These are phyloP conservation scores for Girardia tigrina DNA, from an alignment of 2,888 invertebrate species.

Conservation along the genomic window DNA sequence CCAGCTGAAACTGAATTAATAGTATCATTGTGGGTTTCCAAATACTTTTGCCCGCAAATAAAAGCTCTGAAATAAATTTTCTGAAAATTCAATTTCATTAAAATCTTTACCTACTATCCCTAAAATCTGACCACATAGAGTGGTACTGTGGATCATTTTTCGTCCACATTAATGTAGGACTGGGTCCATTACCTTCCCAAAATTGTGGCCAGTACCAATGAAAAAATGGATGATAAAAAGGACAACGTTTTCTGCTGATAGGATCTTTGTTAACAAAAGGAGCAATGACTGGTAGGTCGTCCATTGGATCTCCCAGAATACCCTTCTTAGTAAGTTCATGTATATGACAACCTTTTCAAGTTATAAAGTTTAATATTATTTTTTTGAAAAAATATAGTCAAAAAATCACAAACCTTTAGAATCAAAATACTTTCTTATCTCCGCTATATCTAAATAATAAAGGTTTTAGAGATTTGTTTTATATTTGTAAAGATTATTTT, in stretches of 20 bases:
- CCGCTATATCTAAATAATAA: not conserved
- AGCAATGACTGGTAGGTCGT: not conserved
- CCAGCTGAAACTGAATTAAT: not conserved
- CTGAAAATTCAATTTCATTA: not conserved
- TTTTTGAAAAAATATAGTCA: not conserved
- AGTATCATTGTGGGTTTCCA: not conserved
- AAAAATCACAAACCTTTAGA: not conserved
- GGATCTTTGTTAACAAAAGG: not conserved
- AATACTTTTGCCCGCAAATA: not conserved
- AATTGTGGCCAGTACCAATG: conserved; percentile 15
- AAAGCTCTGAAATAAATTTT: not conserved
- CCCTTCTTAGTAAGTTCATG: not conserved
- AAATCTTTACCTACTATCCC: not conserved
- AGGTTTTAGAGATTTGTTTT: no score
- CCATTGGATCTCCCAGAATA: not conserved
- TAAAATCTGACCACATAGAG: not conserved
- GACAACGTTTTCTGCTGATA: not conserved
- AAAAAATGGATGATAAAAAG: conserved; percentile 6
- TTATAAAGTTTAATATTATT: no score
- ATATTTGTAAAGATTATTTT: no score
- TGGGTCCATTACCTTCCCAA: not conserved
- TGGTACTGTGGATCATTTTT: conserved; percentile 11
- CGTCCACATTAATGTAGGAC: not conserved
- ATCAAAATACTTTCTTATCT: not conserved
- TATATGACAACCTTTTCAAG: not conserved